phyloP scores from a whole-genome alignment of 2,888 invertebrate species.

The Drosophila anomalata region DNA sequence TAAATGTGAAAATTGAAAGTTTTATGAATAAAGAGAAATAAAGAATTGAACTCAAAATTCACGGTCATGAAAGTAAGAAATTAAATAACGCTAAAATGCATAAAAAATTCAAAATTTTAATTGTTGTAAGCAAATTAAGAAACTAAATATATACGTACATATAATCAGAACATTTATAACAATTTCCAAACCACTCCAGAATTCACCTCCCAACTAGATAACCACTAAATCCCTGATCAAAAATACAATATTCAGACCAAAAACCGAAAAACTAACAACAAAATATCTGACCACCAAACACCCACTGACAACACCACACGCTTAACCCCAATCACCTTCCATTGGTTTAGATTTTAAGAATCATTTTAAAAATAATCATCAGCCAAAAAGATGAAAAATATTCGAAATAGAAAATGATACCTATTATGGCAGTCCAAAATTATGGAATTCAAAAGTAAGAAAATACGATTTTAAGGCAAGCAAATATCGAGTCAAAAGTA shows the following conservation, averaged over 20 bases:
- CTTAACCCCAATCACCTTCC: slow-evolving; percentile 56
- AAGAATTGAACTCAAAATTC: slow-evolving; percentile 27
- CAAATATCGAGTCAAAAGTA: slow-evolving; percentile 59
- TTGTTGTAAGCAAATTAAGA: slow-evolving; percentile 76
- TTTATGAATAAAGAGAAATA: slow-evolving; percentile 40
- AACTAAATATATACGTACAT: slow-evolving; percentile 59
- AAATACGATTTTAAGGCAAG: slow-evolving; percentile 70
- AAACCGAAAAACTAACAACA: slow-evolving; percentile 12
- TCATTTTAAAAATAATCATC: slow-evolving; percentile 77
- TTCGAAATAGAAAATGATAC: slow-evolving; percentile 34
- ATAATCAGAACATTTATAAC: slow-evolving; percentile 63
- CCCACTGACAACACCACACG: slow-evolving; percentile 30
- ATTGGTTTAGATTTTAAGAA: slow-evolving; percentile 83
- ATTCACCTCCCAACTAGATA: slow-evolving; percentile 12
- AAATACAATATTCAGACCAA: slow-evolving; percentile 12
- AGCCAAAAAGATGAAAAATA: slow-evolving; percentile 60
- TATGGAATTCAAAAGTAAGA: slow-evolving; percentile 59
- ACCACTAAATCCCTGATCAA: slow-evolving; percentile 6
- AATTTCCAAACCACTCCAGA: slow-evolving; percentile 36
- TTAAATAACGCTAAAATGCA: slow-evolving; percentile 48
- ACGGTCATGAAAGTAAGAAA: slow-evolving; percentile 53
- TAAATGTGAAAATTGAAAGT: slow-evolving; percentile 35
- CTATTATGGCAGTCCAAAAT: slow-evolving; percentile 70
- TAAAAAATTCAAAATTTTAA: slow-evolving; percentile 80
- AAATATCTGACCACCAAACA: slow-evolving; percentile 34